A percentile compares a stretch with the other conserved stretches of the same genome.
These are phyloP conservation scores for Centropyge bicolor DNA, from an alignment of 2,797 vertebrate genomes.

Conservation along the genomic window DNA sequence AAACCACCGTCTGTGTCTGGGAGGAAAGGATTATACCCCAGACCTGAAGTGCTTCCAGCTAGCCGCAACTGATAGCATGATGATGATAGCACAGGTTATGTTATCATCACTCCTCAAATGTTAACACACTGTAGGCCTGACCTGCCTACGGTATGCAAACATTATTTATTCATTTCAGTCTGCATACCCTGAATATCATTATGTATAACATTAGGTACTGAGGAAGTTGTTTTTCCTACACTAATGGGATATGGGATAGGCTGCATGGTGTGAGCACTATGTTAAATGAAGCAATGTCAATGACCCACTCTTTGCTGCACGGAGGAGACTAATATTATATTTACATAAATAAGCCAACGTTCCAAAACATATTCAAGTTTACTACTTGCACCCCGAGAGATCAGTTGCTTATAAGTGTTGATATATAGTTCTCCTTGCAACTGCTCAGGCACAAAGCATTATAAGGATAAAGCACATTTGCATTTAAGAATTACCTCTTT, in stretches of 20 bases:
- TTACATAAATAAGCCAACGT: slow-evolving; percentile 61
- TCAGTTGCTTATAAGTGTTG: slow-evolving; percentile 28
- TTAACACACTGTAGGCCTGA: slow-evolving; percentile 14
- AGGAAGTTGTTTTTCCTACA: slow-evolving; percentile 49
- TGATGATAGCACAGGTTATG: slow-evolving; percentile 31
- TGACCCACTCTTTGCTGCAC: slow-evolving; percentile 51
- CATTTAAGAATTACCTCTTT: slow-evolving; percentile 64
- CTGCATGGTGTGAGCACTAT: slow-evolving; percentile 46
- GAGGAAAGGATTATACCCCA: slow-evolving; percentile 54
- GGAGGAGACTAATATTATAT: slow-evolving; percentile 58
- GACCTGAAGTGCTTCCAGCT: slow-evolving; percentile 48
- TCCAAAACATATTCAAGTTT: slow-evolving; percentile 48
- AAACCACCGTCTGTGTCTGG: slow-evolving; percentile 52
- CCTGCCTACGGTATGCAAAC: slow-evolving; percentile 31
- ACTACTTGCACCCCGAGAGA: slow-evolving; percentile 34
- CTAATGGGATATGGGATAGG: slow-evolving; percentile 61
- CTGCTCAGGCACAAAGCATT: slow-evolving; percentile 19
- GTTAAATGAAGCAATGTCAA: slow-evolving; percentile 71
- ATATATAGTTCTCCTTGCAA: slow-evolving; percentile 40
- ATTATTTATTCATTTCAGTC: slow-evolving; percentile 28
- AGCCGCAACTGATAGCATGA: slow-evolving; percentile 25
- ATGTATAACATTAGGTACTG: slow-evolving; percentile 39
- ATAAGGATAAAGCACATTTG: slow-evolving; percentile 52
- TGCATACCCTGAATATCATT: slow-evolving; percentile 30
- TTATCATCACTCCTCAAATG: slow-evolving; percentile 13